Conservation (phyloP, 2,113 vertebrate genomes). For the Argyrosomus japonicus region DNA sequence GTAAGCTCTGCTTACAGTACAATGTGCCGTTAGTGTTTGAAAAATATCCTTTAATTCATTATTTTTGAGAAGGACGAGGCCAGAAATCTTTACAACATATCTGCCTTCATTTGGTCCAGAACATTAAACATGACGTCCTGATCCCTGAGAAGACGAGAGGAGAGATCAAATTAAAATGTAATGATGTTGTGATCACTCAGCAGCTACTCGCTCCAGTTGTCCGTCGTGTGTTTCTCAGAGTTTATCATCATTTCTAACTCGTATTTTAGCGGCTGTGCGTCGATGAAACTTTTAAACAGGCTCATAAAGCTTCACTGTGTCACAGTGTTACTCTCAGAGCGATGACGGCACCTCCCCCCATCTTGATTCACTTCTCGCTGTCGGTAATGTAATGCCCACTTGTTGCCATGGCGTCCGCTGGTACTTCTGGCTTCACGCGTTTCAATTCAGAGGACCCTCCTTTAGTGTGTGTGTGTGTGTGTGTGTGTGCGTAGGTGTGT, state of each 20-base stretch:
- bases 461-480: constrained; percentile 27
- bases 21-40: no score
- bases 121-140: background rate
- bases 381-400: constrained; percentile 68
- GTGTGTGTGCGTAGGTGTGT: constrained; percentile 14
- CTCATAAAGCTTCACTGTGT: constrained; percentile 9
- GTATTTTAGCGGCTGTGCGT: background rate
- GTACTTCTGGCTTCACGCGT: constrained; percentile 53
- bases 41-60: no score
- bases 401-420: constrained; percentile 76
- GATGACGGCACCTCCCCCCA: constrained; percentile 46
- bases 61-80: no score
- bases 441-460: constrained; percentile 49
- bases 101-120: no score
- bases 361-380: constrained; percentile 4
- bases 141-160: no score
- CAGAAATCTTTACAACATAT: no score
- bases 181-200: no score
- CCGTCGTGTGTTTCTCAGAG: background rate
- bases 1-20: no score
- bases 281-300: background rate
- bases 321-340: constrained; percentile 23
- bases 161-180: background rate
- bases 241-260: background rate
- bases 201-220: no score